Percentiles rank a stretch among this genome's conserved stretches.
Conservation (phyloP, 2,888 invertebrate species). For the Plebejus argus region DNA sequence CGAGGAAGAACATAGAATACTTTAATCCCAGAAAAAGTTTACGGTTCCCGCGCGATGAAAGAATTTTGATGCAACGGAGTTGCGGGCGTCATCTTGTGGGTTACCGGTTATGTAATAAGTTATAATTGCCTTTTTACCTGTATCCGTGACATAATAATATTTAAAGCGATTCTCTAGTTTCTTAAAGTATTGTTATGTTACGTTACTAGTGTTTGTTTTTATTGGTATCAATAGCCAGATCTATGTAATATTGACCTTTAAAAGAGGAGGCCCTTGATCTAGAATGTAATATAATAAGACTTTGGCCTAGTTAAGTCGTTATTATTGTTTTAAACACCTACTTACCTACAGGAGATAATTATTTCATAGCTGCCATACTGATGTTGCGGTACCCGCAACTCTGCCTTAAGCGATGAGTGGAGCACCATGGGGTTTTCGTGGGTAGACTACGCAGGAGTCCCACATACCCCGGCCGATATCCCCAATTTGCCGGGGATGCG, state of each 20-base stretch:
- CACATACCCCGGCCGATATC: too few relatives aligned
- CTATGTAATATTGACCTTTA: background rate
- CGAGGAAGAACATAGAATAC: too few relatives aligned
- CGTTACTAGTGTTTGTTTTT: background rate
- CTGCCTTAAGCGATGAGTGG: too few relatives aligned
- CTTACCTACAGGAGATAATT: background rate
- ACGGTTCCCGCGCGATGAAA: too few relatives aligned
- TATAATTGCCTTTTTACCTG: background rate
- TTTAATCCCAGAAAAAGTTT: too few relatives aligned
- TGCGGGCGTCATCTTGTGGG: too few relatives aligned
- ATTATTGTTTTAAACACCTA: background rate
- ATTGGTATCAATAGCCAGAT: slow-evolving; percentile 14
- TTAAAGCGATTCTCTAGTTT: background rate
- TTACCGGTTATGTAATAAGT: too few relatives aligned
- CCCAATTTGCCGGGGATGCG: too few relatives aligned
- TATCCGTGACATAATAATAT: background rate
- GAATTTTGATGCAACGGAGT: too few relatives aligned
- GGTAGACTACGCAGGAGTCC: too few relatives aligned
- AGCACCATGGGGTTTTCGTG: too few relatives aligned
- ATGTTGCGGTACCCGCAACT: too few relatives aligned
- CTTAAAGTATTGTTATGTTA: background rate
- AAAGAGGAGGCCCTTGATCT: slow-evolving; percentile 9
- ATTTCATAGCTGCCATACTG: background rate
- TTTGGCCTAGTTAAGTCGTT: background rate
- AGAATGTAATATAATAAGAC: background rate